Evolutionary conservation across 2,113 vertebrate genomes (phyloP), one percentile per base, ranked within the genome.

Genomic region (Lepus americanus): DNA sequence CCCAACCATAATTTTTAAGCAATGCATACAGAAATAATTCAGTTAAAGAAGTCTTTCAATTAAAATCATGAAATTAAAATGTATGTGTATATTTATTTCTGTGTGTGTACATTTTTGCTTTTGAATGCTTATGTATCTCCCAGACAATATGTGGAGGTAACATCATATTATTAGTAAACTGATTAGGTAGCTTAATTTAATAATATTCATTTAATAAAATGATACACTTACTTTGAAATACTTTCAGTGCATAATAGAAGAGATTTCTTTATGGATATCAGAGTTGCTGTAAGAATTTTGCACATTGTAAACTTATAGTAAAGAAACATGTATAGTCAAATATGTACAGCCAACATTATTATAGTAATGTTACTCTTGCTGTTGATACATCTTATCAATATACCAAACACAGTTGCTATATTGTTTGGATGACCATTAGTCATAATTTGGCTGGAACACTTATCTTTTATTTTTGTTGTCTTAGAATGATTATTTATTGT

Each of bases 1-100:
- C 39, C 55, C 20, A 25, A 1, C 72, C 59, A 22, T 69, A 81
- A 94, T 97, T 96, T 96, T 77, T 27, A 93, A 59, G 3, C n/a
- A 36, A 4, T 92, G 0, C 72, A 76, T 82, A 33, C 0, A 66
- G 74, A 72, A 89, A 12, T 79, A 53, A 63, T 89, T 27, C 20
- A 77, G 96, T 76, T 70, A 39, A 44, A 93, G 81, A 33, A 89
- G 20, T 82, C 33, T 95, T 87, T 66, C 23, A 87, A 87, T 12
- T 59, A 27, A 51, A 23, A 67, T 0, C 3, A 92, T 85, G 17
- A 64, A 74, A 70, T 12, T 53, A 33, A n/a, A 12, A 23, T 87
- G 77, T 59, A 51, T 22, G 1, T 59, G 23, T 29, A 9, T 72
- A 9, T 69, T 29, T 33, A 22, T 77, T 3, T 29, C 11, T 33